Evolutionary conservation across 1,140 invertebrate species (phyloP).

Genomic region (Drosophila ananassae): DNA sequence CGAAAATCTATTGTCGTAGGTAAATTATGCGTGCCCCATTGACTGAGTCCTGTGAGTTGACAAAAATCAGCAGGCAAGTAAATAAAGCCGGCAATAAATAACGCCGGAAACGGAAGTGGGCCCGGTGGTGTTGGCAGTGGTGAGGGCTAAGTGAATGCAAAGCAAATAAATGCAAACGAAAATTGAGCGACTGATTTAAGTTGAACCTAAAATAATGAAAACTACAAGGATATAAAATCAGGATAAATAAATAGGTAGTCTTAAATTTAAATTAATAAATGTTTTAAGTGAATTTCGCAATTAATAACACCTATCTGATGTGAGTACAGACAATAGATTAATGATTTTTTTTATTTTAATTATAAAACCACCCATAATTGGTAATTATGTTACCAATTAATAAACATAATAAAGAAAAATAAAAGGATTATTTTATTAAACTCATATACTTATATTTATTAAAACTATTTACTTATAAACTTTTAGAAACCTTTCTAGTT

Average conservation of each 20-base stretch:
- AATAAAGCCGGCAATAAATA: constrained; percentile 45
- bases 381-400: no score
- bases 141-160: constrained; percentile 6
- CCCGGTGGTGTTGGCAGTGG: constrained; percentile 3
- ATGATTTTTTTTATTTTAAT: no score
- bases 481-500: no score
- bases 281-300: no score
- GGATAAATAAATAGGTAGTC: background rate
- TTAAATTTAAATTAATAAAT: no score
- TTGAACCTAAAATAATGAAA: constrained; percentile 4
- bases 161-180: constrained; percentile 41
- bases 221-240: background rate
- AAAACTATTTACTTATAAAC: no score
- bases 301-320: no score
- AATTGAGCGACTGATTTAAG: constrained; percentile 30
- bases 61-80: constrained; percentile 45
- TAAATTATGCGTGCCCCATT: constrained; percentile 54
- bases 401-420: no score
- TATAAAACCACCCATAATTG: no score
- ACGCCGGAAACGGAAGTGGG: constrained; percentile 38
- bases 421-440: no score
- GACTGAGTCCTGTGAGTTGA: constrained; percentile 23
- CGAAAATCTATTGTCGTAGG: constrained; percentile 53
- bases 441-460: no score
- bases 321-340: no score